Percentiles rank a stretch among this genome's conserved stretches.
Evolutionary conservation across 30 jellyfish, hydroid and myxozoan genomes (phyloP).

Genomic region (Turritopsis dohrnii): DNA sequence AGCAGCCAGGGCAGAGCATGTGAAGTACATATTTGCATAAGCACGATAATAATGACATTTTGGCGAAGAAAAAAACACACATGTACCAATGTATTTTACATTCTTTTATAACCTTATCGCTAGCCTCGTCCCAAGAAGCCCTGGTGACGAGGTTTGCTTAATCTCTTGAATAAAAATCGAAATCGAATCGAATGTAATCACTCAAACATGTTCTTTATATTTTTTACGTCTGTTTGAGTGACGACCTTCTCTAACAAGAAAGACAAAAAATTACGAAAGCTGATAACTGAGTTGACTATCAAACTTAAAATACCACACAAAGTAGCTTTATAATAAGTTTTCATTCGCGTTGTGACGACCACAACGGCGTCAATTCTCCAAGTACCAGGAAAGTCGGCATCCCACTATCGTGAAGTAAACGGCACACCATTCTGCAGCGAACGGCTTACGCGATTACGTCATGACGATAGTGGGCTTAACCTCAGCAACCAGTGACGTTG

Average conservation of each 20-base stretch:
- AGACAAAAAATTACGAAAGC: not conserved
- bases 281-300: not conserved
- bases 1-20: no score
- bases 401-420: not conserved
- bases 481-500: constrained; percentile 88
- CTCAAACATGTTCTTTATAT: not conserved
- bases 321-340: not conserved
- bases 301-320: constrained; percentile 24
- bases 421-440: not conserved
- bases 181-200: not conserved
- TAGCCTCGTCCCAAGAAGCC: no score
- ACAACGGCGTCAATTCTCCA: not conserved
- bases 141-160: no score
- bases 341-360: not conserved
- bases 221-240: not conserved
- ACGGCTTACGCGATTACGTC: not conserved
- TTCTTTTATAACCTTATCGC: no score
- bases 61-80: no score
- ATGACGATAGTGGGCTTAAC: constrained; percentile 61
- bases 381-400: not conserved
- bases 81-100: not conserved
- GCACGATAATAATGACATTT: no score
- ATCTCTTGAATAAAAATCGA: not conserved
- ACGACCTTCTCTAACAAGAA: not conserved
- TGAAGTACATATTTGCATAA: no score